A percentile compares a stretch with the other conserved stretches of the same genome.
Conservation (phyloP, 2,113 vertebrate genomes). For the Aviceda subcristata region DNA sequence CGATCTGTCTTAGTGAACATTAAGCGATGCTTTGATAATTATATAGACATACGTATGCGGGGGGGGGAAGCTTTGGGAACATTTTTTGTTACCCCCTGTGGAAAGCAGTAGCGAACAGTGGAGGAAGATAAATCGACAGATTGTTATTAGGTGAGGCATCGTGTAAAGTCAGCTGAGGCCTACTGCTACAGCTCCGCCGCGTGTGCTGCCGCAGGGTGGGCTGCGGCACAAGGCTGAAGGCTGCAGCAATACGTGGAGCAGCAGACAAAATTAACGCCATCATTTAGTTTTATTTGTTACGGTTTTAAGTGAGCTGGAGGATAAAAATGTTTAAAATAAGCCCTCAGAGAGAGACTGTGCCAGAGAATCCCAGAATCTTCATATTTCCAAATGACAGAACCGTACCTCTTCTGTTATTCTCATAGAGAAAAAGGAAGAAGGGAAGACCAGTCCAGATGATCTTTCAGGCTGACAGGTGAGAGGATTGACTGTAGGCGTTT, state of each 20-base stretch:
- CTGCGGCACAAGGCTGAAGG: slow-evolving; percentile 17
- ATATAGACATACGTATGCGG: neutral
- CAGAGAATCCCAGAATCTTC: neutral
- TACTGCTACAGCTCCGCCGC: neutral
- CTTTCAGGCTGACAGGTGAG: slow-evolving; percentile 24
- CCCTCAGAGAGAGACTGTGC: neutral
- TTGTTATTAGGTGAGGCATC: neutral
- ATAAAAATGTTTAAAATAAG: slow-evolving; percentile 39
- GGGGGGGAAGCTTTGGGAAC: neutral
- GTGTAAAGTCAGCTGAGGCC: neutral
- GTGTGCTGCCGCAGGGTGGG: neutral
- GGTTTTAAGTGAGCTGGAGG: slow-evolving; percentile 31
- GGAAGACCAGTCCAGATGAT: neutral
- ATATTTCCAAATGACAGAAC: slow-evolving; percentile 2
- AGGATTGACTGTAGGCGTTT: neutral
- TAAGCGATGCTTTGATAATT: slow-evolving; percentile 66
- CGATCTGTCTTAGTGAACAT: slow-evolving; percentile 17
- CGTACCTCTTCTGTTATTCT: neutral
- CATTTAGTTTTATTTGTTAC: slow-evolving; percentile 60
- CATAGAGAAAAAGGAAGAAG: neutral
- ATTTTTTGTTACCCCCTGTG: neutral
- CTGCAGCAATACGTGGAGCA: slow-evolving; percentile 22
- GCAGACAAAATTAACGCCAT: slow-evolving; percentile 60
- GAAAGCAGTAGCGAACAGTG: neutral
- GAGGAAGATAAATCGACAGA: neutral